These are phyloP conservation scores for Leptopilina syphax DNA, from an alignment of 2,888 invertebrate genomes.

Conservation along the genomic window DNA sequence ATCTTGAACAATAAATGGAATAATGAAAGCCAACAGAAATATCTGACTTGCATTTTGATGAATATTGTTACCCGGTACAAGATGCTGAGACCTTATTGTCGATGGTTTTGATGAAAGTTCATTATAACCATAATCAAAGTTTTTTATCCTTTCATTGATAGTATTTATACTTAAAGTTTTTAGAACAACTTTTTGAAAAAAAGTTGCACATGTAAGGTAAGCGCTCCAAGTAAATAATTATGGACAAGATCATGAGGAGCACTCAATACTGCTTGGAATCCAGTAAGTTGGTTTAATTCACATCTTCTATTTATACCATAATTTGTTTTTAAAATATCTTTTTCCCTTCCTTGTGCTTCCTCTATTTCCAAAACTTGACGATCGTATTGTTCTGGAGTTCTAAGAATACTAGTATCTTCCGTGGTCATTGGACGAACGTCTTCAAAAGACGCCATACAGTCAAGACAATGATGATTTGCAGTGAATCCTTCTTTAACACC, in stretches of 20 bases:
- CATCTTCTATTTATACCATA: conserved; percentile 35
- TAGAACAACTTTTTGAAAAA: neutral
- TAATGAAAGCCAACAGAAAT: conserved; percentile 30
- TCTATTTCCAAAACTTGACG: neutral
- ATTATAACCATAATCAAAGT: conserved; percentile 33
- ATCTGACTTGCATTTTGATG: conserved; percentile 42
- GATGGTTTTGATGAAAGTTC: conserved; percentile 34
- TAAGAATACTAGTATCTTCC: conserved; percentile 30
- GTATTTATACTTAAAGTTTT: conserved; percentile 15
- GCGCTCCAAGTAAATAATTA: neutral
- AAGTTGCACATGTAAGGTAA: conserved; percentile 18
- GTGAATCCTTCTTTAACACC: conserved; percentile 41
- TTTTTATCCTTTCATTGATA: conserved; percentile 24
- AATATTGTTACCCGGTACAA: conserved; percentile 2
- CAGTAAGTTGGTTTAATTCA: conserved; percentile 14
- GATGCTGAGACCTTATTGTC: conserved; percentile 4
- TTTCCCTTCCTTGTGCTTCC: neutral
- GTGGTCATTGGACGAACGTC: neutral
- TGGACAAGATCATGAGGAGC: conserved; percentile 35
- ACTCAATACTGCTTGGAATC: neutral
- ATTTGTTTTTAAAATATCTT: neutral
- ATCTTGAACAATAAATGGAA: conserved; percentile 29
- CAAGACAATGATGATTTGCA: conserved; percentile 31
- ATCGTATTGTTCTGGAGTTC: conserved; percentile 27
- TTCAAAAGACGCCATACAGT: conserved; percentile 1